phyloP scores from a whole-genome alignment of 37 sponge, comb jelly and placozoan genomes.

The Bolinopsis microptera region DNA sequence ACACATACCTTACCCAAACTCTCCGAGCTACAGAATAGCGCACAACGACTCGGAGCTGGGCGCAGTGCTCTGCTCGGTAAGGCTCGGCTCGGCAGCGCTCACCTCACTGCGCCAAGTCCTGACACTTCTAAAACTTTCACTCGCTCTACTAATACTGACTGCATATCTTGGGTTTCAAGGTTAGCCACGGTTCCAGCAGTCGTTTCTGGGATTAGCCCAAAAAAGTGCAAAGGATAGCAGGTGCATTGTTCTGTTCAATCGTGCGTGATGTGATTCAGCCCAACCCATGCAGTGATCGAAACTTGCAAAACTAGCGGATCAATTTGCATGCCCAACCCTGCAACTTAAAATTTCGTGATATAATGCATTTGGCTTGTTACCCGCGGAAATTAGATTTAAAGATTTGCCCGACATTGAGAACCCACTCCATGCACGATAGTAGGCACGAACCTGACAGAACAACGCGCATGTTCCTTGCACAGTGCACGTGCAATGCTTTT shows the following conservation, averaged over 20 bases:
- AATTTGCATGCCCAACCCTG: not conserved
- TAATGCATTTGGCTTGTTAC: not conserved
- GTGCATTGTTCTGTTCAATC: not conserved
- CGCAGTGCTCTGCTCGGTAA: not conserved
- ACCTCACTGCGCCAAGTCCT: not conserved
- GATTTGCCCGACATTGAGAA: not conserved
- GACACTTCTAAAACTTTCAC: not conserved
- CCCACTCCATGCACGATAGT: not conserved
- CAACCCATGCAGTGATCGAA: not conserved
- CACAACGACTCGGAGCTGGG: not conserved
- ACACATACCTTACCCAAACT: not conserved
- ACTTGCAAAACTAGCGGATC: not conserved
- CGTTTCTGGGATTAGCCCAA: not conserved
- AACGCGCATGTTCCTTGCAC: not conserved
- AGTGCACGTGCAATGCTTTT: not conserved
- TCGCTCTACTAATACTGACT: not conserved
- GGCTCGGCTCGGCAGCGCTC: not conserved
- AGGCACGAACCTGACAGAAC: not conserved
- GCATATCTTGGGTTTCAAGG: not conserved
- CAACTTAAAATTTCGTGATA: not conserved
- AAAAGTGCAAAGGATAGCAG: not conserved
- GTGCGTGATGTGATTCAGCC: not conserved
- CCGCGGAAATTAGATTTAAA: not conserved
- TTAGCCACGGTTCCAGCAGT: too few relatives aligned
- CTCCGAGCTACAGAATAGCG: not conserved